Evolutionary conservation across 2,888 invertebrate genomes (phyloP), one percentile per base, ranked within the genome.

Genomic region (Augochlorella aurata): DNA sequence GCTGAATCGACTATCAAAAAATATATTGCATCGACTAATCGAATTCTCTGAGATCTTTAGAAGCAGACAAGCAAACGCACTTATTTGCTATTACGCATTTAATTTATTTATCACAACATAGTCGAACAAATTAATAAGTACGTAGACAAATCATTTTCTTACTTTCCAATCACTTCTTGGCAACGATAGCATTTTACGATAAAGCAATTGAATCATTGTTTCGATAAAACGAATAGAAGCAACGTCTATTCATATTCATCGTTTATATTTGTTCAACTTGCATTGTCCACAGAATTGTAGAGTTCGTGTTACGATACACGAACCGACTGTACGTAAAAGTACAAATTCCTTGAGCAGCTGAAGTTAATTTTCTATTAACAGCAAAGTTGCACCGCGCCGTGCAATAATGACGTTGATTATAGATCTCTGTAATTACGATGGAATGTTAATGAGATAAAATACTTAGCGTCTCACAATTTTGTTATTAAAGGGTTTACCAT

Each of bases 81-180:
- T 68, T 63, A 44, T 50, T 18, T 54, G 54, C 38, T 67, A 18
- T 69, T 49, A 21, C 79, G 79, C 80, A 79, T 81, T n/a, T n/a
- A n/a, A n/a, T n/a, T n/a, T n/a, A n/a, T n/a, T 80, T 79, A 79
- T 68, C 45, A n/a, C 44, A 45, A 12, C 50, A 52, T 21, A 1
- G 38, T 52, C 65, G 50, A 9, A 45, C 52, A 76, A 38, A 38
- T 38, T 58, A 54, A 66, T 54, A 66, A 24, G 58, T 66, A 44
- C 49, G 29, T 52, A 12, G 47, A 70, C 49, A 49, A 49, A 49
- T 16, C 49, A 49, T 12, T 49, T 49, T 49, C 16, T 49, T 16
- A 38, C 38, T 38, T 38, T 38, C 0, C 38, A 38, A 2, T 38
- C 38, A 38, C 38, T 38, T 18, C 16, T 49, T 5, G 16, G 16